phyloP scores from a whole-genome alignment of 2,888 invertebrate species.

The Ptilodon capucinus region DNA sequence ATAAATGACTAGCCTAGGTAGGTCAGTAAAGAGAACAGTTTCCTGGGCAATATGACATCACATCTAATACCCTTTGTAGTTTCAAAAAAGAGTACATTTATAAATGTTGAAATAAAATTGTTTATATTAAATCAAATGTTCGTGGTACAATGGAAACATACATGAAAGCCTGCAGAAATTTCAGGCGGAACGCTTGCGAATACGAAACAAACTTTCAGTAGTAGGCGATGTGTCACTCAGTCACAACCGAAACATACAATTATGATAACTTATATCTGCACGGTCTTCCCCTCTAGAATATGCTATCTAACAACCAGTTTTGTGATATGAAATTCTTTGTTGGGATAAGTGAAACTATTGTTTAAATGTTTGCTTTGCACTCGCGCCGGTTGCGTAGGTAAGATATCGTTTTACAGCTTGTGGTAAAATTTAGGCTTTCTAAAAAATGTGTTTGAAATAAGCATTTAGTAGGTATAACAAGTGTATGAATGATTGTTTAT shows the following conservation, averaged over 20 bases:
- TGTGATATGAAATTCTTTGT: constrained; percentile 51
- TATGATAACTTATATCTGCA: constrained; percentile 34
- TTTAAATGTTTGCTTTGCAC: constrained; percentile 72
- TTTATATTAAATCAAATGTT: background rate
- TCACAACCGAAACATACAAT: constrained; percentile 26
- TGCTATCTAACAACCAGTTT: constrained; percentile 38
- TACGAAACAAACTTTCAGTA: constrained; percentile 59
- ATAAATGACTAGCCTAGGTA: no score
- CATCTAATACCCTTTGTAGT: no score
- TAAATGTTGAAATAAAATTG: no score
- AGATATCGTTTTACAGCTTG: constrained; percentile 41
- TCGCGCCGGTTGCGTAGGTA: constrained; percentile 71
- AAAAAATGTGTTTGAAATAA: constrained; percentile 9
- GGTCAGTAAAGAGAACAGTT: no score
- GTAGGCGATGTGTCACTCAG: constrained; percentile 47
- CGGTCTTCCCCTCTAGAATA: constrained; percentile 37
- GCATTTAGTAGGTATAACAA: background rate
- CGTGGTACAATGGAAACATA: constrained; percentile 50
- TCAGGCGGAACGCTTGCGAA: constrained; percentile 43
- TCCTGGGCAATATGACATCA: no score
- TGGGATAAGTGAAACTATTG: constrained; percentile 58
- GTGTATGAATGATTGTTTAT: no score
- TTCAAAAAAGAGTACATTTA: no score
- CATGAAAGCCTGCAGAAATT: constrained; percentile 47
- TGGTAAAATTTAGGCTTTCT: constrained; percentile 23